These are phyloP conservation scores for Fukomys damarensis DNA, from an alignment of 2,113 vertebrate genomes.

Conservation along the genomic window DNA sequence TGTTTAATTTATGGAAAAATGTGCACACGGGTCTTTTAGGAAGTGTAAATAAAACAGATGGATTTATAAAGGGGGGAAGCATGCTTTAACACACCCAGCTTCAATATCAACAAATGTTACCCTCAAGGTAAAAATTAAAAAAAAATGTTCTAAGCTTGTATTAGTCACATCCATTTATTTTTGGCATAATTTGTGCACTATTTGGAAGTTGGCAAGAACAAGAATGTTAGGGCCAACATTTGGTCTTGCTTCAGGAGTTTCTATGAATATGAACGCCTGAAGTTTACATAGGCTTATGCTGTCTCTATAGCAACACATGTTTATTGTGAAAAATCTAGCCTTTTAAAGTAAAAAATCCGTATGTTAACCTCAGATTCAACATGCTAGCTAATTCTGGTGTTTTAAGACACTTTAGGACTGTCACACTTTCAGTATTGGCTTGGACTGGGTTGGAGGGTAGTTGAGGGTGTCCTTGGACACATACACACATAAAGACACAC, in stretches of 20 bases:
- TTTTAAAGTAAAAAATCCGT: constrained; percentile 84
- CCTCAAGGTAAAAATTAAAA: constrained; percentile 81
- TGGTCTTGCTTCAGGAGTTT: constrained; percentile 89
- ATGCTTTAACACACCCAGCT: constrained; percentile 80
- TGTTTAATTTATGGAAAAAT: constrained; percentile 85
- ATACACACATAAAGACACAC: not conserved
- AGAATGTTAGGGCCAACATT: constrained; percentile 87
- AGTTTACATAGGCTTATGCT: constrained; percentile 88
- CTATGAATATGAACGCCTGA: constrained; percentile 88
- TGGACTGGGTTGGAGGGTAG: not conserved
- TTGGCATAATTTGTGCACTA: constrained; percentile 87
- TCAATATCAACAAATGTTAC: constrained; percentile 85
- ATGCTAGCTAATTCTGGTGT: constrained; percentile 73
- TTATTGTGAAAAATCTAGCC: constrained; percentile 87
- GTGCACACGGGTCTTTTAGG: constrained; percentile 83
- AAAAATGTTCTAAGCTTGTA: constrained; percentile 85
- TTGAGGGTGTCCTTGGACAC: not conserved
- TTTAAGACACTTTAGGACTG: constrained; percentile 68
- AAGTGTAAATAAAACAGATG: constrained; percentile 86
- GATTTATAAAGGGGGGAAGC: constrained; percentile 75
- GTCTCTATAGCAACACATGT: constrained; percentile 85
- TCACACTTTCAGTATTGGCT: constrained; percentile 60
- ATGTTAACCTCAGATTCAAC: constrained; percentile 83
- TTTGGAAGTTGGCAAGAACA: constrained; percentile 88
- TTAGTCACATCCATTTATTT: constrained; percentile 91